phyloP scores from a whole-genome alignment of 2,797 vertebrate species.

The Gallinago stenura region DNA sequence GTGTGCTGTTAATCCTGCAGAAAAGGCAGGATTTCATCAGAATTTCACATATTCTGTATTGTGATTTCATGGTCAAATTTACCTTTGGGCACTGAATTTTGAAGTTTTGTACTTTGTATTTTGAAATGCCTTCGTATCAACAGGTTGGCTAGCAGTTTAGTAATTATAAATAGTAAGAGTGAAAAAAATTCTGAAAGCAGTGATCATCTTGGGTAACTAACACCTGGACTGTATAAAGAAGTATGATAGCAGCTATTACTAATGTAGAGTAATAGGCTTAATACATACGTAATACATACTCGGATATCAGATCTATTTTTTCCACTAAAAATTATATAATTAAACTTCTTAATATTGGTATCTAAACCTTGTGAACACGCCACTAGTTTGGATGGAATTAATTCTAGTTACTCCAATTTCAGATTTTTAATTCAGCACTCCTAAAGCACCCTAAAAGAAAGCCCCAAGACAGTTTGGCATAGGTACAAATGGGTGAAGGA shows the following conservation, averaged over 20 bases:
- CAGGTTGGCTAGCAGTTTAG: neutral
- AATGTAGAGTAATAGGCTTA: neutral
- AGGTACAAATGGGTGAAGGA: neutral
- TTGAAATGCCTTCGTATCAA: neutral
- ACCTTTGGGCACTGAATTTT: neutral
- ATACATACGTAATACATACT: neutral
- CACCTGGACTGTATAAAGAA: neutral
- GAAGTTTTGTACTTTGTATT: neutral
- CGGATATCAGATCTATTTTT: neutral
- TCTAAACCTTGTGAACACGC: neutral
- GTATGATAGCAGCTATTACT: neutral
- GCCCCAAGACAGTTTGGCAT: neutral
- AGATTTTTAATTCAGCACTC: neutral
- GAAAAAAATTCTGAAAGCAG: neutral
- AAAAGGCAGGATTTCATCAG: neutral
- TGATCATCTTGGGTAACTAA: neutral
- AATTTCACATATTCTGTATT: neutral
- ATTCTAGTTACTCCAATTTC: neutral
- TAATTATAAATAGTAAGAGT: neutral
- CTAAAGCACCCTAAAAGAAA: neutral
- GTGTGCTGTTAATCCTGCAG: neutral
- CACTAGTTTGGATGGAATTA: conserved; percentile 10
- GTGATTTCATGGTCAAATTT: neutral
- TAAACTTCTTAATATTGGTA: neutral
- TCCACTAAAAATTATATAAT: neutral